Evolutionary conservation across 92 coral and sea anemone genomes (phyloP).

Genomic region (Palythoa caribaeorum): DNA sequence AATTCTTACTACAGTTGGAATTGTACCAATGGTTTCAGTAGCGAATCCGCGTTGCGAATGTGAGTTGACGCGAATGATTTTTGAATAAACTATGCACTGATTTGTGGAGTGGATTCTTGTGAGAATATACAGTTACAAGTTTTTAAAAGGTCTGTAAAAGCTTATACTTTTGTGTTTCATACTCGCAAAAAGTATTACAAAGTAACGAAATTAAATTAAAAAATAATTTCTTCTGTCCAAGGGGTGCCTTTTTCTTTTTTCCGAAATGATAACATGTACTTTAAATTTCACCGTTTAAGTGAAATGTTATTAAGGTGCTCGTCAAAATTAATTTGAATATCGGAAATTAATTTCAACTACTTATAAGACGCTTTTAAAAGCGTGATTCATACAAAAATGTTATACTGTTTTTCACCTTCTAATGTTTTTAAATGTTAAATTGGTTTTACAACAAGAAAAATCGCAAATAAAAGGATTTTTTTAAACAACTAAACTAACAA

Average conservation of each 20-base stretch:
- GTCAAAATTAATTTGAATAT: not conserved
- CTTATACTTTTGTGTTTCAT: no score
- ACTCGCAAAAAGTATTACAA: no score
- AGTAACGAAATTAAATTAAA: no score
- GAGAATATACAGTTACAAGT: no score
- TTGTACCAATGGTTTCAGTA: no score
- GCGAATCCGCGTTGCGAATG: no score
- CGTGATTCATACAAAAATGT: not conserved
- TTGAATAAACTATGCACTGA: no score
- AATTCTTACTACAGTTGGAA: no score
- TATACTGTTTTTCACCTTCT: not conserved
- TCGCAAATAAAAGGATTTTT: not conserved
- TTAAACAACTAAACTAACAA: not conserved
- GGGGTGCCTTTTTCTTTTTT: not conserved
- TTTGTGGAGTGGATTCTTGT: no score
- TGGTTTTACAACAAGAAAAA: not conserved
- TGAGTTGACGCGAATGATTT: no score
- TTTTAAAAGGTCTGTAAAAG: no score
- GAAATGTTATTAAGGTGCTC: slow-evolving; percentile 16
- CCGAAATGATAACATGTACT: not conserved
- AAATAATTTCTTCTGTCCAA: not conserved
- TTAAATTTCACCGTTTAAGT: slow-evolving; percentile 4
- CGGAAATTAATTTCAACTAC: slow-evolving; percentile 31
- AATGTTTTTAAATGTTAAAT: not conserved
- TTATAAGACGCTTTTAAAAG: not conserved